Conservation (phyloP, 1,140 invertebrate genomes). For the Halyomorpha halys region DNA sequence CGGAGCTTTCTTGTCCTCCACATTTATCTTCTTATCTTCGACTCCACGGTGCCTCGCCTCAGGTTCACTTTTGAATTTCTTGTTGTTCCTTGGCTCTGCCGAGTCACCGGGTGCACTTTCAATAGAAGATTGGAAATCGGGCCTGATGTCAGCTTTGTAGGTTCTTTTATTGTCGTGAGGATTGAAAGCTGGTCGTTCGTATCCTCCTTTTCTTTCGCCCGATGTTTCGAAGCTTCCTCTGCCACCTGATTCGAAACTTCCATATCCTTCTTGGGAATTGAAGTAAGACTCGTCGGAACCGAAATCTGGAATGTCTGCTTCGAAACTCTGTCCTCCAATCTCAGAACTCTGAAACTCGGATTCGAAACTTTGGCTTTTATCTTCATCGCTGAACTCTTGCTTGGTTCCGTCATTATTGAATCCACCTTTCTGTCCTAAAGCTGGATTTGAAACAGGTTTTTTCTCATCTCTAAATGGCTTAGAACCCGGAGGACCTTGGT, state of each 20-base stretch:
- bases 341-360: conserved; percentile 3
- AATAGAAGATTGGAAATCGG: background rate
- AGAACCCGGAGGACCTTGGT: too few species aligned
- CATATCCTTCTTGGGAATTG: conserved; percentile 10
- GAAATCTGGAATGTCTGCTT: conserved; percentile 10
- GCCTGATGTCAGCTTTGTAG: background rate
- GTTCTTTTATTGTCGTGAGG: too few species aligned
- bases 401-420: background rate
- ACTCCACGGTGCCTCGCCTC: background rate
- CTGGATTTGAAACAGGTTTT: too few species aligned
- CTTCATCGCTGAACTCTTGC: conserved; percentile 1
- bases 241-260: conserved; percentile 1
- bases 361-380: conserved; percentile 2
- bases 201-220: background rate
- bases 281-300: background rate
- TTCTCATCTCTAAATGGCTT: too few species aligned
- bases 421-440: background rate
- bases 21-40: background rate
- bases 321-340: conserved; percentile 3
- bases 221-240: background rate
- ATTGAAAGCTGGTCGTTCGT: background rate
- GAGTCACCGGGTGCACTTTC: background rate
- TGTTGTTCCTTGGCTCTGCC: background rate
- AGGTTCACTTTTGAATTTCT: background rate
- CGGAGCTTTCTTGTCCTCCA: background rate